Percentiles rank a stretch among this genome's conserved stretches.
Evolutionary conservation across 1,140 invertebrate genomes (phyloP).

Genomic region (Papilio helenus): DNA sequence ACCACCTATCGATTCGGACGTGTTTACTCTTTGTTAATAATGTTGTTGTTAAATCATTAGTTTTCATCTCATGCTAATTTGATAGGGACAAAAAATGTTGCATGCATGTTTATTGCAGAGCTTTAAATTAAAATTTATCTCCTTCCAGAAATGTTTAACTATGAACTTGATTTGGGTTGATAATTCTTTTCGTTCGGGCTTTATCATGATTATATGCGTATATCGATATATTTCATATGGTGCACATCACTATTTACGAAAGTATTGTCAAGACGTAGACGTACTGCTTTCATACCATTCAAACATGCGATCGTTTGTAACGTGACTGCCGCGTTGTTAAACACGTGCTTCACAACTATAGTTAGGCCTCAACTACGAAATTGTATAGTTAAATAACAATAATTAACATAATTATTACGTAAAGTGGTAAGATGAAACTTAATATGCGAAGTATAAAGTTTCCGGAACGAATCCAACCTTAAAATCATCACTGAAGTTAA

Average conservation of each 20-base stretch:
- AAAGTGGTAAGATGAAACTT: neutral
- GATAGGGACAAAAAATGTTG: too few relatives aligned
- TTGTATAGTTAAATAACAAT: neutral
- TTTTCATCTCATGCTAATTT: too few relatives aligned
- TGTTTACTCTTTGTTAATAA: too few relatives aligned
- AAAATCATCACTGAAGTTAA: neutral
- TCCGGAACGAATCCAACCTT: neutral
- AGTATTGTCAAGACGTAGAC: conserved; percentile 38
- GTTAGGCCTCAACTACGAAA: conserved; percentile 39
- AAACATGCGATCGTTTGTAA: conserved; percentile 42
- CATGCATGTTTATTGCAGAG: neutral
- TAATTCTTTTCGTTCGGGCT: neutral
- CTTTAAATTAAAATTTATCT: neutral
- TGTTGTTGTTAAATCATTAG: too few relatives aligned
- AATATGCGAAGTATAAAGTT: neutral
- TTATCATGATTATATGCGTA: neutral
- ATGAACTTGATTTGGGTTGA: neutral
- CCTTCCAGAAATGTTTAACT: neutral
- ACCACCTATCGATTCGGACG: too few relatives aligned
- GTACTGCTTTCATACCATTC: conserved; percentile 46
- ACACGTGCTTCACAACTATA: conserved; percentile 47
- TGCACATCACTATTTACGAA: conserved; percentile 33
- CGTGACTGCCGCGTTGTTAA: conserved; percentile 40
- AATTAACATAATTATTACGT: conserved; percentile 5
- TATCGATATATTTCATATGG: neutral